phyloP scores from a whole-genome alignment of 2,113 vertebrate genomes.

The Gymnarchus niloticus region DNA sequence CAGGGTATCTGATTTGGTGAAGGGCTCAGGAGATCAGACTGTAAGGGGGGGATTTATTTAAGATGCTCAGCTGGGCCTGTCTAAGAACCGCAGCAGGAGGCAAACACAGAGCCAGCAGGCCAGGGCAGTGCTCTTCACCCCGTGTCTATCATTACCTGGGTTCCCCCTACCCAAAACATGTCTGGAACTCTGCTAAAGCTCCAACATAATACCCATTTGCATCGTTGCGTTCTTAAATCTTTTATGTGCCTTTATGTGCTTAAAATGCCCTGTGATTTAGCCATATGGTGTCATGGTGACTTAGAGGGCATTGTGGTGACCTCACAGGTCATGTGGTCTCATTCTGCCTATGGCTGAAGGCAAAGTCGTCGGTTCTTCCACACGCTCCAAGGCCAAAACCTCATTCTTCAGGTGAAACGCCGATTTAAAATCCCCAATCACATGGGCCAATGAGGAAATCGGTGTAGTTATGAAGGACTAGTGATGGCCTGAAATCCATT shows the following conservation, averaged over 20 bases:
- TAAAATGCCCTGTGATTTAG: not conserved
- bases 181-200: slow-evolving; percentile 12
- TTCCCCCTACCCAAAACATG: not conserved
- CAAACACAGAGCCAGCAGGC: not conserved
- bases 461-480: too few species aligned
- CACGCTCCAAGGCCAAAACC: too few species aligned
- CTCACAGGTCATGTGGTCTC: not conserved
- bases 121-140: not conserved
- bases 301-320: not conserved
- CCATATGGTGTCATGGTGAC: not conserved
- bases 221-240: not conserved
- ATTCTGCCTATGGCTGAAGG: not conserved
- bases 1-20: not conserved
- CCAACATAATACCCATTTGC: too few species aligned
- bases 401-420: too few species aligned
- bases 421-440: too few species aligned
- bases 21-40: not conserved
- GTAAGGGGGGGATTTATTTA: not conserved
- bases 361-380: too few species aligned
- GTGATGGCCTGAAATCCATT: too few species aligned
- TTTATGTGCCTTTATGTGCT: not conserved
- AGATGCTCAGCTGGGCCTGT: not conserved
- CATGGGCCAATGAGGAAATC: too few species aligned
- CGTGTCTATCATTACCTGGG: not conserved
- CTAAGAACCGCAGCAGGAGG: not conserved